Conservation (phyloP, 2,888 invertebrate species). For the Conomelus anceps region DNA sequence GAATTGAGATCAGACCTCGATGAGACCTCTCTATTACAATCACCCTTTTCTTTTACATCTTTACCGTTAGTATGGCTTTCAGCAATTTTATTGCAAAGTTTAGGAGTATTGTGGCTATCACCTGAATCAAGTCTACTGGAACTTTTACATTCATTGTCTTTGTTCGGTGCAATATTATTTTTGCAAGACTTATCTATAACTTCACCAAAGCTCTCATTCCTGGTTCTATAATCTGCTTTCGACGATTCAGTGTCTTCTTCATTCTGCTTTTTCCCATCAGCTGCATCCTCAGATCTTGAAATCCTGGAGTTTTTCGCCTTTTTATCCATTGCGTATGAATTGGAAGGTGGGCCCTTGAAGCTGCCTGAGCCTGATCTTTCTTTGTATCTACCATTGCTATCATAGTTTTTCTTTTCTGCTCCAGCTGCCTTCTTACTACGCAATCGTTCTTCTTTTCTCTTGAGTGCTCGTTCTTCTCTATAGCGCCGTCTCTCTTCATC, state of each 20-base stretch:
- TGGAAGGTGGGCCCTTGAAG: background rate
- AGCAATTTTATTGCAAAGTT: too few species aligned
- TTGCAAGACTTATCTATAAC: too few species aligned
- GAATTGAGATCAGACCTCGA: too few species aligned
- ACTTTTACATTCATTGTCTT: background rate
- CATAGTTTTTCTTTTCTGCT: background rate
- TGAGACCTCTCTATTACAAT: too few species aligned
- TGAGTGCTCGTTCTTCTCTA: constrained; percentile 2
- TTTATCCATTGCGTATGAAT: background rate
- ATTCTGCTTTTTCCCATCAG: background rate
- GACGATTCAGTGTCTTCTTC: background rate
- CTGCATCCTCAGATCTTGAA: background rate
- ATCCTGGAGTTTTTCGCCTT: background rate
- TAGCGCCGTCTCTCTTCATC: constrained; percentile 14
- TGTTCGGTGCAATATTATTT: background rate
- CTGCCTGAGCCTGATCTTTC: background rate
- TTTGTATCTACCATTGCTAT: background rate
- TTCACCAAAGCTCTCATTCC: too few species aligned
- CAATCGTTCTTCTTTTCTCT: constrained; percentile 12
- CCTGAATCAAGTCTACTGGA: background rate
- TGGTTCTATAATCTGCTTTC: too few species aligned
- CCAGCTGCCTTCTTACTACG: background rate
- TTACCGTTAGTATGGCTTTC: background rate
- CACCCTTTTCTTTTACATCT: background rate
- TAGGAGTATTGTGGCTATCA: too few species aligned